Conservation (phyloP, 2,888 invertebrate genomes). For the Eulithis testata region DNA sequence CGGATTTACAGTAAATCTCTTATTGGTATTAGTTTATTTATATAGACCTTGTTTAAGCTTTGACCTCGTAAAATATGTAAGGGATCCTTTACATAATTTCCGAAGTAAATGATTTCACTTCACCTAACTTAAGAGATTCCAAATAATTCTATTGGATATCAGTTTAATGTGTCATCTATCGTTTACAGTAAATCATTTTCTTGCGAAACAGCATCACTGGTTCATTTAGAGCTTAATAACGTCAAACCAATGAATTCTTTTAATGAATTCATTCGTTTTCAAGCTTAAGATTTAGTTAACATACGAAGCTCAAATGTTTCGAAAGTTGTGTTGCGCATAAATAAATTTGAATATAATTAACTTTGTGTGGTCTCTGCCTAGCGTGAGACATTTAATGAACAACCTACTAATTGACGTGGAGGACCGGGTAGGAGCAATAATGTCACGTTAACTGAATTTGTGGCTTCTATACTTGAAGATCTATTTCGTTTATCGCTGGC, state of each 20-base stretch:
- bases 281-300: constrained; percentile 36
- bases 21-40: constrained; percentile 15
- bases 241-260: constrained; percentile 22
- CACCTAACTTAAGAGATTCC: neutral
- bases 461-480: constrained; percentile 53
- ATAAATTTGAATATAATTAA: constrained; percentile 44
- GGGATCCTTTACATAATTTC: neutral
- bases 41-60: neutral
- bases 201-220: constrained; percentile 30
- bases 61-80: too few relatives aligned
- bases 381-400: constrained; percentile 50
- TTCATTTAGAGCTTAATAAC: constrained; percentile 33
- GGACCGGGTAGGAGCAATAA: constrained; percentile 55
- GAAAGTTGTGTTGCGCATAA: constrained; percentile 37
- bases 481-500: constrained; percentile 51
- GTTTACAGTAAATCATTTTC: constrained; percentile 11
- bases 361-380: constrained; percentile 48
- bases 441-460: constrained; percentile 64
- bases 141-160: constrained; percentile 8
- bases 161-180: constrained; percentile 15
- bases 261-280: constrained; percentile 24
- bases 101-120: neutral
- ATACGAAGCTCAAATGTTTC: constrained; percentile 38
- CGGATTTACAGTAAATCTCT: constrained; percentile 8
- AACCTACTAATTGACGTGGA: constrained; percentile 66